phyloP scores from a whole-genome alignment of 2,888 invertebrate species.

The Dione vanillae region DNA sequence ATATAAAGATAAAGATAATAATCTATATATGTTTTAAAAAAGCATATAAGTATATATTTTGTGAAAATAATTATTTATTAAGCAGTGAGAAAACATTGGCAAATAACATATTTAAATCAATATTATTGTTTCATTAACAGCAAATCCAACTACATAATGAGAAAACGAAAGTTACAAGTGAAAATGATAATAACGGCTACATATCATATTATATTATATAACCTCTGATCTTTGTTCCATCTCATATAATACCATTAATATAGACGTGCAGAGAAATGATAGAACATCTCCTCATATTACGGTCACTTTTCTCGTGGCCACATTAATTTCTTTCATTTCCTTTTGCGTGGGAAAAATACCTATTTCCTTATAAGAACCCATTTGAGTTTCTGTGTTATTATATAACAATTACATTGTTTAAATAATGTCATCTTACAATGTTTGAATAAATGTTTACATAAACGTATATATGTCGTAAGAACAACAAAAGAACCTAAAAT shows the following conservation, averaged over 20 bases:
- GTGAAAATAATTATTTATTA: no score
- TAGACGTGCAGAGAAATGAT: constrained; percentile 23
- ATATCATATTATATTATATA: constrained; percentile 9
- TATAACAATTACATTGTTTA: no score
- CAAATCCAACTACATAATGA: not conserved
- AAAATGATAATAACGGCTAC: not conserved
- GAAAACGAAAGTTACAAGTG: constrained; percentile 2
- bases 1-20: no score
- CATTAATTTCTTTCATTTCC: constrained; percentile 32
- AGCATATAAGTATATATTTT: no score
- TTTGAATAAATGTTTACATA: no score
- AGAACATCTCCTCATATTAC: constrained; percentile 32
- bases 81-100: no score
- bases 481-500: no score
- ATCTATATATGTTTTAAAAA: no score
- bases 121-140: not conserved
- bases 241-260: constrained; percentile 31
- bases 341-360: not conserved
- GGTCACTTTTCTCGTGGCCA: constrained; percentile 25
- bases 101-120: not conserved
- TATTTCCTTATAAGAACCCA: constrained; percentile 3
- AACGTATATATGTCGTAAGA: no score
- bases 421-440: no score
- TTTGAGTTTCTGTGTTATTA: not conserved
- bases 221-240: constrained; percentile 19